A percentile compares a stretch with the other conserved stretches of the same genome.
Evolutionary conservation across 2,113 vertebrate genomes (phyloP).

Genomic region (Etheostoma spectabile): DNA sequence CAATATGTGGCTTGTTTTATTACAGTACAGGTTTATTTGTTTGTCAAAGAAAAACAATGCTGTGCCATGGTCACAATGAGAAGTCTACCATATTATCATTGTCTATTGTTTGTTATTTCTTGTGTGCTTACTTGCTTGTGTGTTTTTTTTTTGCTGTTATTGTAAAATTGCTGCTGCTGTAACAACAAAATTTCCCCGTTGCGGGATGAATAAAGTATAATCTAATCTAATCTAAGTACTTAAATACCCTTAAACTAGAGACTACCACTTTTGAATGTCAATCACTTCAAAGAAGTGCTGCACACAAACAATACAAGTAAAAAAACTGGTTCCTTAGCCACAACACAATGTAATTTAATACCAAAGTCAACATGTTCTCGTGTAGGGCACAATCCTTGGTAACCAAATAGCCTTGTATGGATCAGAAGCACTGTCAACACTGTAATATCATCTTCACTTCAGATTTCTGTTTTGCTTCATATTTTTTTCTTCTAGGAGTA

Average conservation of each 20-base stretch:
- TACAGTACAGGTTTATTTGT: background rate
- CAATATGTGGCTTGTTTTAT: background rate
- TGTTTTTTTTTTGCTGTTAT: no score
- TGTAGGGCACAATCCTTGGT: background rate
- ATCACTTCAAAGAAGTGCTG: background rate
- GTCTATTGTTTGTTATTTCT: no score
- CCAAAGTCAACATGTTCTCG: background rate
- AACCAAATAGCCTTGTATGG: background rate
- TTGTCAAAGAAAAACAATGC: background rate
- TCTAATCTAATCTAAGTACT: no score
- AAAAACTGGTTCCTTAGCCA: background rate
- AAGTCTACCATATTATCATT: no score
- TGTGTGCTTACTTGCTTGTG: no score
- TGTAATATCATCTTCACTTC: background rate
- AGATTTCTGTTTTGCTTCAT: background rate
- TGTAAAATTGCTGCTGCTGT: no score
- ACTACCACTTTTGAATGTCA: background rate
- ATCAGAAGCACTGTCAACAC: background rate
- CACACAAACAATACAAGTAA: conserved; percentile 7
- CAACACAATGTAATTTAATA: conserved; percentile 4
- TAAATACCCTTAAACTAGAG: background rate
- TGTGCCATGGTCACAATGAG: background rate
- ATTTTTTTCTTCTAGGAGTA: background rate
- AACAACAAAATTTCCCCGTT: no score
- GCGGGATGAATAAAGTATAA: no score